Base-by-base conservation (phyloP, 2,113 vertebrate genomes). In the Bufo bufo region DNA sequence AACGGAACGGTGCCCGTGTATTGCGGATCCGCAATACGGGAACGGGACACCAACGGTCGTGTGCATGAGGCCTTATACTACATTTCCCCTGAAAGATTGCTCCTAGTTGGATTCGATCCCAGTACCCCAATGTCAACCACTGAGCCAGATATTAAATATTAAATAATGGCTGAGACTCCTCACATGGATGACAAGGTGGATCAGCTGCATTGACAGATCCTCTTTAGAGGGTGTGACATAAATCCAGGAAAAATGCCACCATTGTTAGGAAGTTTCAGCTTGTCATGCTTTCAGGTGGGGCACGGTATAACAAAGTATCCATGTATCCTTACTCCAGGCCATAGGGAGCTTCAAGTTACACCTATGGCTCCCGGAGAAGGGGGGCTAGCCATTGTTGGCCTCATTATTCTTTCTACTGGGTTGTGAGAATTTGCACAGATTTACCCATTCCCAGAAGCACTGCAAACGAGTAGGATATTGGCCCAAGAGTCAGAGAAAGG, bases 161-260 rank as follows among this genome's bases (percentile, higher is more conserved):
- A 47, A 74, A 19, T 50, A 10, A 14, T 47, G 8, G 19, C 14
- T 49, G 13, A 47, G 3, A 1, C 71, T 74, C 47, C 72, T 50
- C 11, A 20, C 45, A 19, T 75, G 71, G 49, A 47, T 47, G 45
- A 17, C 43, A 75, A 50, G 72, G 47, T 16, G 7, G 17, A 75
- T 75, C 19, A 47, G 8, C 16, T 19, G 13, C 72, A 75, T 9
- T 75, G 72, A 75, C 72, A 75, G 72, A 75, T 49, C 45, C 16
- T 75, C 17, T 49, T 74, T 17, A 74, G 47, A 74, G 71, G 71
- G 71, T 47, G 71, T 74, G 45, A 74, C 45, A 75, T 47, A 75
- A 75, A 75, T 49, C 72, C 72, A 19, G 4, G 6, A 47, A 11
- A 75, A 75, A 10, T 50, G 3, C 16, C 17, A 75, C 45, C 17